These are phyloP conservation scores for Ectobius pallidus DNA, from an alignment of 2,888 invertebrate genomes.

Conservation along the genomic window DNA sequence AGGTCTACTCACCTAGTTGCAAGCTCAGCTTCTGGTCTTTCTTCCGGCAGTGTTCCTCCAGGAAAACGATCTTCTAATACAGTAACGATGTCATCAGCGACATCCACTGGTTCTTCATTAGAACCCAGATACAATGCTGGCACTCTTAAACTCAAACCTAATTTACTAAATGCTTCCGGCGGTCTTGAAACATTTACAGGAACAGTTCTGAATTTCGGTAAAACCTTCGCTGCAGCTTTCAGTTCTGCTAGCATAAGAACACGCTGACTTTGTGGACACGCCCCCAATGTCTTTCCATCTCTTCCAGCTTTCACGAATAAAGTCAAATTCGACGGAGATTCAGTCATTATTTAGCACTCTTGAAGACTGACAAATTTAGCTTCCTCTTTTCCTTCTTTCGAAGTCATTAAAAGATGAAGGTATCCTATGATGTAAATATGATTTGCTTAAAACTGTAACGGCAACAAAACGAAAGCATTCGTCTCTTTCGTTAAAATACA, in stretches of 20 bases:
- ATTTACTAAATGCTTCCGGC: slow-evolving; percentile 41
- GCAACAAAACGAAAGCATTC: too few species aligned
- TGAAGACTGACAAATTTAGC: too few species aligned
- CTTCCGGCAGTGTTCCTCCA: slow-evolving; percentile 41
- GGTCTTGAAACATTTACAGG: slow-evolving; percentile 45
- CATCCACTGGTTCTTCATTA: slow-evolving; percentile 44
- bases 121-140: slow-evolving; percentile 40
- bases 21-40: slow-evolving; percentile 43
- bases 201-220: slow-evolving; percentile 40
- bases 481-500: too few species aligned
- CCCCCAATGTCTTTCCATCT: slow-evolving; percentile 44
- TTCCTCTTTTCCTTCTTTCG: too few species aligned
- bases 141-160: slow-evolving; percentile 44
- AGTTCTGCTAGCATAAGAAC: slow-evolving; percentile 45
- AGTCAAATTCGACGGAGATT: slow-evolving; percentile 17
- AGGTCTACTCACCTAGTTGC: slow-evolving; percentile 45
- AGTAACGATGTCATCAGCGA: slow-evolving; percentile 45
- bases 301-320: slow-evolving; percentile 45
- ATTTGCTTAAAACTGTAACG: too few species aligned
- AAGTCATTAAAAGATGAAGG: too few species aligned
- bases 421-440: too few species aligned
- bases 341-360: background rate
- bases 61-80: slow-evolving; percentile 42
- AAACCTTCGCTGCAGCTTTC: slow-evolving; percentile 40
- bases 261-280: slow-evolving; percentile 46